phyloP scores from a whole-genome alignment of 2,888 invertebrate species.

The Ethmia dodecea region DNA sequence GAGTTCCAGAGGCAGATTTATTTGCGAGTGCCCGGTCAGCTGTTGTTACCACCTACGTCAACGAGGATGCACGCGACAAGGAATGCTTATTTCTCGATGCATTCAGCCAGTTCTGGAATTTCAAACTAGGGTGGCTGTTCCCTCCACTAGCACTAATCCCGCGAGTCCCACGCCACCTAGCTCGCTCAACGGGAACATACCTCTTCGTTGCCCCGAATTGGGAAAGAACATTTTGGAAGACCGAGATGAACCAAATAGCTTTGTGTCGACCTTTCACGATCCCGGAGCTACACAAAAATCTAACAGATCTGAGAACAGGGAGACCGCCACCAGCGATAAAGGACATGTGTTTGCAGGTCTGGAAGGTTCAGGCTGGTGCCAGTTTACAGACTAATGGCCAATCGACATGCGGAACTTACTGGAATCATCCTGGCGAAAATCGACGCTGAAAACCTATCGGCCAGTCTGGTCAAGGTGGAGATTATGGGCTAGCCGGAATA shows the following conservation, averaged over 20 bases:
- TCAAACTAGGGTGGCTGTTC: conserved; percentile 25
- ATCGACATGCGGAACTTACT: no score
- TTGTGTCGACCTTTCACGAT: conserved; percentile 11
- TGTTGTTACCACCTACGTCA: conserved; percentile 13
- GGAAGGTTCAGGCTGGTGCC: conserved; percentile 22
- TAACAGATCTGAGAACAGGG: conserved; percentile 15
- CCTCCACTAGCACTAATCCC: conserved; percentile 29
- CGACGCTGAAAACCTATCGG: no score
- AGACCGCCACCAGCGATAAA: conserved; percentile 10
- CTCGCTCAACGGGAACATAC: conserved; percentile 13
- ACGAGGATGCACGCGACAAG: not conserved
- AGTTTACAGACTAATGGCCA: no score
- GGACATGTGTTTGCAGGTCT: conserved; percentile 15
- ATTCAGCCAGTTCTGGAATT: conserved; percentile 25
- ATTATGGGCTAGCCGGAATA: no score
- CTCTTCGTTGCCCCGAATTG: conserved; percentile 10
- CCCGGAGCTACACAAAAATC: conserved; percentile 5
- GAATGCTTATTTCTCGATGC: conserved; percentile 13
- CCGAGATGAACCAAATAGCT: conserved; percentile 20
- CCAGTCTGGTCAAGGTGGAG: no score
- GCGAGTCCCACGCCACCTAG: conserved; percentile 24
- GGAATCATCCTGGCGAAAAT: no score
- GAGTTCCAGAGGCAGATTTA: conserved; percentile 15
- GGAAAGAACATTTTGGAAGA: conserved; percentile 12
- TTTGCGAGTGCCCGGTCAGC: conserved; percentile 12